Base-by-base conservation (phyloP, 2,797 vertebrate genomes). In the Setipinna tenuifilis region DNA sequence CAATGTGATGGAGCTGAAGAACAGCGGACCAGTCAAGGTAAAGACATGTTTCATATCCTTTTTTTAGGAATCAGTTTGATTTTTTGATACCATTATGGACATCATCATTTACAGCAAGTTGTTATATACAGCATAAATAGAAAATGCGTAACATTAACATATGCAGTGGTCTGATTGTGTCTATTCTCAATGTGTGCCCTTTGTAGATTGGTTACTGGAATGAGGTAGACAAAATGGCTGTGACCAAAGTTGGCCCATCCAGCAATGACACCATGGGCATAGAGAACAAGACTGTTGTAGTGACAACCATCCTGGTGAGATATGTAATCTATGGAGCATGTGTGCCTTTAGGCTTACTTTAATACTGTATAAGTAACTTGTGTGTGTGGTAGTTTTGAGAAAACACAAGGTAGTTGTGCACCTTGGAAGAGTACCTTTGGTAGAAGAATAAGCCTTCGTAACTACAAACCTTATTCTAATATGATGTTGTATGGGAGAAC, bases 181-280 rank as follows among this genome's bases (percentile, higher is more conserved):
- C 28, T 23, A 2, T 11, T 65, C 23, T 41, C 9, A 23, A 6
- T 41, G n/a, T 85, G n/a, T 65, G 19, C 61, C n/a, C 35, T 84
- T 91, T 90, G 92, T 90, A 99, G 98, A 99, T 99, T 90, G 98
- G 98, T 84, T 99, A 98, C 85, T 99, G 98, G 98, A 99, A 98
- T 89, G 98, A 99, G 93, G 93, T 98, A 88, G 98, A 99, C 93
- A 99, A 97, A 96, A 98, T 99, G 97, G 98, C 97, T 81, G 96
- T 98, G 85, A 98, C 97, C 87, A 97, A 98, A 87, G 95, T 96
- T 0, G 98, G 99, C 75, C 95, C 97, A 31, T 97, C 97, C 83
- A 96, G 96, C 87, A 99, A 99, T 41, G 98, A 99, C 89, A 97
- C 97, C 50, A 96, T 96, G 83, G 97, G 97, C 89, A 96, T 98